phyloP scores from a whole-genome alignment of 2,113 vertebrate species.

The Formicarius rufipectus region DNA sequence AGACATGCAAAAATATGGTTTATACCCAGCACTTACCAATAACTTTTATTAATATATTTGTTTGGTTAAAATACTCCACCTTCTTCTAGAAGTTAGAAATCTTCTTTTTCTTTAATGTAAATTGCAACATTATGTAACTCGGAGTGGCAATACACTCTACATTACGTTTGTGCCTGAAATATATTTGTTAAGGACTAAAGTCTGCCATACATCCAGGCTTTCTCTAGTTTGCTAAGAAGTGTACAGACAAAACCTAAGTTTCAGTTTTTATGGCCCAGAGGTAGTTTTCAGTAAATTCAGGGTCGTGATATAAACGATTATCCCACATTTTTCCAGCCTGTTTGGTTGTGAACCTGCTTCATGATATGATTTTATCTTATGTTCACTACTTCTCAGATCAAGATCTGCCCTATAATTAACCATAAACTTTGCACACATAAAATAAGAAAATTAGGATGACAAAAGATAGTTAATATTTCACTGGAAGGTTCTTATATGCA shows the following conservation, averaged over 20 bases:
- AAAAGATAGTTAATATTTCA: neutral
- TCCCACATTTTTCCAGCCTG: neutral
- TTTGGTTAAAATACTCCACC: neutral
- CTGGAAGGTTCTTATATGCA: neutral
- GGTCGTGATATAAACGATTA: neutral
- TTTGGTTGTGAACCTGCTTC: neutral
- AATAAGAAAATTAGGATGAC: neutral
- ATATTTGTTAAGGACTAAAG: neutral
- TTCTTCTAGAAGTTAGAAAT: neutral
- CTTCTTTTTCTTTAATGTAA: neutral
- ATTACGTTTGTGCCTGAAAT: neutral
- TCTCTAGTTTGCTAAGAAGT: neutral
- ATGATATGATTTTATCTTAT: neutral
- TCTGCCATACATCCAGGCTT: neutral
- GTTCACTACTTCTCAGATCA: neutral
- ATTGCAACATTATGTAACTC: neutral
- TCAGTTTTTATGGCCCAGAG: neutral
- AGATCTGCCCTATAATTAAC: neutral
- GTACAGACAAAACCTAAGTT: neutral
- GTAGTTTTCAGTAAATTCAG: neutral
- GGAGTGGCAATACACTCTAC: neutral
- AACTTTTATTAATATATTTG: neutral
- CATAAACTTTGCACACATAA: neutral
- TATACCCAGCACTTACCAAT: neutral
- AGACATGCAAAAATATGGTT: neutral